Evolutionary conservation across 2,888 invertebrate genomes (phyloP), one percentile per base, ranked within the genome.

Genomic region (Lymantria monacha): DNA sequence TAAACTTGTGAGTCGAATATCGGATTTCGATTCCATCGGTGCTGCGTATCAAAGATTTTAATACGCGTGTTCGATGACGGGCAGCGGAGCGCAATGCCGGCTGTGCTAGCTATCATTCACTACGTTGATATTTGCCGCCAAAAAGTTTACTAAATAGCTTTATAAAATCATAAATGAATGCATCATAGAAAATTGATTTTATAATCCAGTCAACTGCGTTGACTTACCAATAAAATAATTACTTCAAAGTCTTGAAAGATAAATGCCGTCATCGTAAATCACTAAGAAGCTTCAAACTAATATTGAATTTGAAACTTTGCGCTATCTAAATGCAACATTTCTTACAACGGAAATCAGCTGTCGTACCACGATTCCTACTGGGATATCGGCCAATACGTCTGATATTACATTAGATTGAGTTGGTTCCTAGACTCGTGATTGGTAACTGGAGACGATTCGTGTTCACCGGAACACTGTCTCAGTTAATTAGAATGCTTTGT

Each of bases 21-120:
- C 90, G 83, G 79, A 85, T 90, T 91, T 87, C 90, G 90, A 91
- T 89, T 89, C 87, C 85, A 85, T 87, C 81, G 87, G 89, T 88
- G 88, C 86, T 79, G 81, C 86, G 87, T 89, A 90, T 91, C 90
- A 89, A 88, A 87, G 88, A 84, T 83, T 82, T 81, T 80, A n/a
- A 79, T 83, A 79, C 77, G 82, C 79, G 77, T 77, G 75, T 75
- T 78, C 66, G 80, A 66, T 79, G 74, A 66, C 76, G 74, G 71
- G 74, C 79, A 74, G 69, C 72, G 76, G 72, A 82, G 79, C 84
- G 81, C 79, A 77, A 73, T 81, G 72, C 87, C 86, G 84, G 72
- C 37, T 49, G 44, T 51, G 50, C 46, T 46, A 58, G 43, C 42
- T 31, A 38, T 31, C 13, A 43, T 33, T n/a, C 44, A 3, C 14